These are phyloP conservation scores for Cylindroiulus punctatus DNA, from an alignment of 2,888 invertebrate genomes.

Conservation along the genomic window DNA sequence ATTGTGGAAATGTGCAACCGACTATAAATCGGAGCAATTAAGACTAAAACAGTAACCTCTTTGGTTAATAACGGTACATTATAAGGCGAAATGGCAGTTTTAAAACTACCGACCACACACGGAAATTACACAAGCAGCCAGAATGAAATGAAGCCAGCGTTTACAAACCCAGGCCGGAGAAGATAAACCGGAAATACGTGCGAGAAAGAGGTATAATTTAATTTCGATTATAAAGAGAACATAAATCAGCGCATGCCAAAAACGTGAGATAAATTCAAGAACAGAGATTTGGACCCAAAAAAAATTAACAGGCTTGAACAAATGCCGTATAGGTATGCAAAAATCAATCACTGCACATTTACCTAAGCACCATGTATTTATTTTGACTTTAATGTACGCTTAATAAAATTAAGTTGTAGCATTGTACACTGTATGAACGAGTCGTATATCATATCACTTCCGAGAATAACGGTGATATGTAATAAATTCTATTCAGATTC, in stretches of 20 bases:
- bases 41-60: slow-evolving; percentile 27
- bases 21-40: slow-evolving; percentile 32
- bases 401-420: too few relatives aligned
- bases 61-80: not conserved
- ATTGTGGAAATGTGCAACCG: slow-evolving; percentile 8
- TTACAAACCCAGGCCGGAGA: not conserved
- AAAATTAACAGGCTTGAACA: too few relatives aligned
- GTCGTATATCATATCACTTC: too few relatives aligned
- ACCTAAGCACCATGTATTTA: too few relatives aligned
- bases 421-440: too few relatives aligned
- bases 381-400: too few relatives aligned
- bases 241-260: not conserved
- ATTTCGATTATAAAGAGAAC: not conserved
- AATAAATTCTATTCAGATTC: too few relatives aligned
- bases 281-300: too few relatives aligned
- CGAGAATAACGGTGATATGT: too few relatives aligned
- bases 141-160: not conserved
- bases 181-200: not conserved
- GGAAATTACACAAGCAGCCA: not conserved
- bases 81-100: not conserved
- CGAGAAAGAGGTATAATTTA: not conserved
- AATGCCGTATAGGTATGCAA: too few relatives aligned
- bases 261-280: not conserved
- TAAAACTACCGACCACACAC: not conserved
- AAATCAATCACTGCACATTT: too few relatives aligned